These are phyloP conservation scores for Lucilia cuprina DNA, from an alignment of 1,140 invertebrate species.

Conservation along the genomic window DNA sequence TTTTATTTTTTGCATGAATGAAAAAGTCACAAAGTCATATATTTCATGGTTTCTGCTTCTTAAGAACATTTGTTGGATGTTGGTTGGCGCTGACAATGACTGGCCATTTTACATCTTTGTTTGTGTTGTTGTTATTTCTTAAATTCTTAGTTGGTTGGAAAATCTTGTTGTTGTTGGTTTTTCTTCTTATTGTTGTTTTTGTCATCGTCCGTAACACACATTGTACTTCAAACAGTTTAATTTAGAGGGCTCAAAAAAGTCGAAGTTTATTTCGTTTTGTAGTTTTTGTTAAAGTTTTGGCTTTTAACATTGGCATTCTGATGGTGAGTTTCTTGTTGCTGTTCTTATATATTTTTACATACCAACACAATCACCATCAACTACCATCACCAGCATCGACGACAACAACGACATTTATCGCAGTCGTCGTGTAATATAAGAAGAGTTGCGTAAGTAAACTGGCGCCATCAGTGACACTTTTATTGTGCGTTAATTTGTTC, in stretches of 20 bases:
- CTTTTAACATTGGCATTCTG: slow-evolving; percentile 27
- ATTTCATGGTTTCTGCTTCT: slow-evolving; percentile 6
- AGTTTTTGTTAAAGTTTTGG: slow-evolving; percentile 17
- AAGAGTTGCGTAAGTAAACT: slow-evolving; percentile 24
- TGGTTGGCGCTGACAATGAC: slow-evolving; percentile 1
- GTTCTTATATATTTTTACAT: not conserved
- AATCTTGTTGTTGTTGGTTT: not conserved
- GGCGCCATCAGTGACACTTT: slow-evolving; percentile 36
- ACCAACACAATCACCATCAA: not conserved
- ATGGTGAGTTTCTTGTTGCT: not conserved
- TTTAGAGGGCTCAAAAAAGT: not conserved
- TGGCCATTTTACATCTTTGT: slow-evolving; percentile 1
- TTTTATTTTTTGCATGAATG: not conserved
- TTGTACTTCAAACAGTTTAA: slow-evolving; percentile 1
- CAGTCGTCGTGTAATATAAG: not conserved
- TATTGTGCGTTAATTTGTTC: slow-evolving; percentile 36
- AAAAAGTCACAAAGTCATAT: not conserved
- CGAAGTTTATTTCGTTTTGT: not conserved
- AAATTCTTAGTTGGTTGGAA: not conserved
- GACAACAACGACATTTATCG: not conserved
- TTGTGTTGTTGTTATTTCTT: not conserved
- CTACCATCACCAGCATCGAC: not conserved
- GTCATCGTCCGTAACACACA: not conserved
- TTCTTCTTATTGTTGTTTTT: not conserved
- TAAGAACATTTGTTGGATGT: not conserved